phyloP scores from a whole-genome alignment of 2,888 invertebrate species.

The Drosophila borborema region DNA sequence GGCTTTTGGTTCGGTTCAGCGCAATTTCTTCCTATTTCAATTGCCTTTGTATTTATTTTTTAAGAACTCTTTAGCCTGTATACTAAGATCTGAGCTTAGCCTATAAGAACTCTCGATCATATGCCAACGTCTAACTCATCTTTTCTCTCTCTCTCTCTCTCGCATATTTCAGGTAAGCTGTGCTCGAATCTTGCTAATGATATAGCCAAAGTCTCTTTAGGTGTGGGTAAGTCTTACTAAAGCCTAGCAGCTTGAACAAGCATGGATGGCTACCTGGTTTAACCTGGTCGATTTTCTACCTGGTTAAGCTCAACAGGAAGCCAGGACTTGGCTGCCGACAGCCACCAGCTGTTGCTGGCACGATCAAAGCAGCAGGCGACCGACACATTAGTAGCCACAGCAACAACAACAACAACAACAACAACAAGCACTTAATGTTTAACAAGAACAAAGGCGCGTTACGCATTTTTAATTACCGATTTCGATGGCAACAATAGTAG shows the following conservation, averaged over 20 bases:
- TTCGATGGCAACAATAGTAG: conserved; percentile 40
- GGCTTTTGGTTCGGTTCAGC: conserved; percentile 53
- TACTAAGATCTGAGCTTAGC: no score
- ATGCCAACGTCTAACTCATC: conserved; percentile 21
- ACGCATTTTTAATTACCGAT: conserved; percentile 79
- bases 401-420: conserved; percentile 8
- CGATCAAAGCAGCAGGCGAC: conserved; percentile 51
- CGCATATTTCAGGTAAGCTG: conserved; percentile 61
- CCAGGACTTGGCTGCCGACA: conserved; percentile 31
- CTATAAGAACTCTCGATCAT: background rate
- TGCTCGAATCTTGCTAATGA: background rate
- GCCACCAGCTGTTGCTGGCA: conserved; percentile 38
- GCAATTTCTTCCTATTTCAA: conserved; percentile 41
- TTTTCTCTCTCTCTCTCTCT: conserved; percentile 3
- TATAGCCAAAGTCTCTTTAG: background rate
- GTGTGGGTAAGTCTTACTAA: conserved; percentile 20
- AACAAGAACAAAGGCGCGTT: conserved; percentile 66
- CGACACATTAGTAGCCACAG: conserved; percentile 6
- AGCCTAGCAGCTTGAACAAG: background rate
- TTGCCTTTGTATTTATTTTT: conserved; percentile 3
- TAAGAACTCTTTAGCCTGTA: background rate
- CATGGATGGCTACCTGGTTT: background rate
- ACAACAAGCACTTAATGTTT: conserved; percentile 21
- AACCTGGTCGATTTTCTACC: background rate
- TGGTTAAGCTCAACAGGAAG: conserved; percentile 36